phyloP scores from a whole-genome alignment of 2,797 vertebrate species.

The Hippocampus kuda region DNA sequence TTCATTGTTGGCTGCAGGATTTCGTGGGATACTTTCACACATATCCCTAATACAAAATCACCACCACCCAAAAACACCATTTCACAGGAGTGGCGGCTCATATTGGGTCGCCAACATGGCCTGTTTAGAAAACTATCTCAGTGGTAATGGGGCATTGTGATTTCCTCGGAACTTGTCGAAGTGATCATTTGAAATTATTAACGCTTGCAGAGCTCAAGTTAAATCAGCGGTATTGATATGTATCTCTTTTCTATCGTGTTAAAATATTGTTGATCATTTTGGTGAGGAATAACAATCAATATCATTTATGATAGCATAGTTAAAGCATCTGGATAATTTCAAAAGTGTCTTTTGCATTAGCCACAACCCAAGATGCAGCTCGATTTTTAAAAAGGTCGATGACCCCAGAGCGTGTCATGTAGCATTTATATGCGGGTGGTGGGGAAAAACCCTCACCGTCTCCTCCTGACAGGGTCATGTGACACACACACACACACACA shows the following conservation, averaged over 20 bases:
- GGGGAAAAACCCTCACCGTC: conserved; percentile 68
- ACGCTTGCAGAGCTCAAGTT: too few species aligned
- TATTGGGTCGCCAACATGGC: too few species aligned
- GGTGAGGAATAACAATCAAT: neutral
- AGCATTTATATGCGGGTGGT: conserved; percentile 17
- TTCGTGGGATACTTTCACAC: too few species aligned
- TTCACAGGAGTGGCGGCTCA: too few species aligned
- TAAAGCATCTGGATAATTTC: neutral
- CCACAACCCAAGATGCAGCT: neutral
- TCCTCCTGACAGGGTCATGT: conserved; percentile 50
- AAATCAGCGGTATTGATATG: too few species aligned
- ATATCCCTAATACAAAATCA: too few species aligned
- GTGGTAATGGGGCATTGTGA: neutral
- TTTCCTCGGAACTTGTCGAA: neutral
- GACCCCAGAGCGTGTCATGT: neutral
- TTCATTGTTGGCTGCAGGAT: too few species aligned
- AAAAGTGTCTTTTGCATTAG: neutral
- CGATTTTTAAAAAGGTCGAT: neutral
- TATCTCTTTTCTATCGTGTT: too few species aligned
- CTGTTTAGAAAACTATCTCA: too few species aligned
- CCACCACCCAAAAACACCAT: too few species aligned
- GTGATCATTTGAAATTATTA: neutral
- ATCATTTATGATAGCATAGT: neutral
- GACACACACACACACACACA: conserved; percentile 18
- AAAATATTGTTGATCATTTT: too few species aligned